Evolutionary conservation across 2,888 invertebrate species (phyloP), one percentile per base, ranked within the genome.

Genomic region (Pollenia labialis): DNA sequence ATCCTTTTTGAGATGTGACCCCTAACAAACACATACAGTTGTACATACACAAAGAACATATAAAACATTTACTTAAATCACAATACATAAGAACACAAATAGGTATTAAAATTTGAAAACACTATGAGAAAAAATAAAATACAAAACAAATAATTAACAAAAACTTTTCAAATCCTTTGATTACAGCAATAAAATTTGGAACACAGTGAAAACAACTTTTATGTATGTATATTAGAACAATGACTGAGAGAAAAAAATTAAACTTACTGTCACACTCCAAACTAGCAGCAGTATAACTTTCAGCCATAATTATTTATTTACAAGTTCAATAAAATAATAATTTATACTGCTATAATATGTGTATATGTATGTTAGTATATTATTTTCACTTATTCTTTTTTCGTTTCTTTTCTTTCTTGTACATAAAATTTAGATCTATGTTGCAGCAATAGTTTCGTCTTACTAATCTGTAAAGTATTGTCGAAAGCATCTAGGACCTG

Each of bases 191-290:
- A 32, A 32, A 32, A 4, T 32, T 32, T 32, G 4, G 32, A 32
- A 32, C 32, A 32, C 32, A 6, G 32, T 32, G 6, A 6, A 4
- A 6, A 6, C 32, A 32, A 32, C 4, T 32, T 32, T 32, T 6
- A n/a, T n/a, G n/a, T n/a, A n/a, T n/a, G n/a, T 23, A 32, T 32
- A 32, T 32, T 32, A 32, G 4, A 32, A 32, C 32, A 6, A 32
- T 4, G 32, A 32, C 4, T 32, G 4, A 72, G 66, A 56, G 40
- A 46, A 11, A 72, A 23, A 58, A 69, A 44, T 46, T 0, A 44
- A 64, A 83, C 87, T 87, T 84, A 87, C 87, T 84, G 74, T 87
- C 87, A 69, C 87, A 81, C 72, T 84, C 68, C 56, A 87, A 68
- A 68, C 75, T 77, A 52, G 6, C 50, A 50, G 75, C 62, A 2